Percentiles rank a stretch among this genome's conserved stretches.
These are phyloP conservation scores for Branchellion lobata DNA, from an alignment of 2,888 invertebrate species.

Conservation along the genomic window DNA sequence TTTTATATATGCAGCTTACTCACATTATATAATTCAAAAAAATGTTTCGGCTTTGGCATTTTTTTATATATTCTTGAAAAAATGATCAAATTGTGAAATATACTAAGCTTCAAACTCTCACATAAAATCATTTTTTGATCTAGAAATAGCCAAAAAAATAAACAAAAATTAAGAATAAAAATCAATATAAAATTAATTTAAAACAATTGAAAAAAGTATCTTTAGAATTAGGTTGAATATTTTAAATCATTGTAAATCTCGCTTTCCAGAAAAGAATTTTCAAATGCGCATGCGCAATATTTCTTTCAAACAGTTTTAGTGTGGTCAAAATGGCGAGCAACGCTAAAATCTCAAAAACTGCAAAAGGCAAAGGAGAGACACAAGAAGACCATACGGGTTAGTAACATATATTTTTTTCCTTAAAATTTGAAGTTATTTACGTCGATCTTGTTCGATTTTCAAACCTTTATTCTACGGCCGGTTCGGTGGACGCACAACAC, in stretches of 20 bases:
- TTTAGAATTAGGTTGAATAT: too few relatives aligned
- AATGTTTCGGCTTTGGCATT: too few relatives aligned
- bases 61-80: too few relatives aligned
- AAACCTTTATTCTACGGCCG: background rate
- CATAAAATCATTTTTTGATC: too few relatives aligned
- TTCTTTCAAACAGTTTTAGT: slow-evolving; percentile 32
- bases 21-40: too few relatives aligned
- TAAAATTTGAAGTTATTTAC: background rate
- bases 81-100: too few relatives aligned
- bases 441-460: slow-evolving; percentile 7
- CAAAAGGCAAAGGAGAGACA: slow-evolving; percentile 30
- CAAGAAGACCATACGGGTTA: background rate
- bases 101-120: too few relatives aligned
- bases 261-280: background rate
- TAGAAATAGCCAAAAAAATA: too few relatives aligned
- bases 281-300: slow-evolving; percentile 19
- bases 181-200: too few relatives aligned
- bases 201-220: too few relatives aligned
- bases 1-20: too few relatives aligned
- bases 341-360: slow-evolving; percentile 32
- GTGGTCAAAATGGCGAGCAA: slow-evolving; percentile 36
- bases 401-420: background rate
- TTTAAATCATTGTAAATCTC: background rate
- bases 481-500: background rate
- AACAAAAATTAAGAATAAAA: too few relatives aligned